Evolutionary conservation across 2,888 invertebrate species (phyloP).

Genomic region (Campoplex capitator): DNA sequence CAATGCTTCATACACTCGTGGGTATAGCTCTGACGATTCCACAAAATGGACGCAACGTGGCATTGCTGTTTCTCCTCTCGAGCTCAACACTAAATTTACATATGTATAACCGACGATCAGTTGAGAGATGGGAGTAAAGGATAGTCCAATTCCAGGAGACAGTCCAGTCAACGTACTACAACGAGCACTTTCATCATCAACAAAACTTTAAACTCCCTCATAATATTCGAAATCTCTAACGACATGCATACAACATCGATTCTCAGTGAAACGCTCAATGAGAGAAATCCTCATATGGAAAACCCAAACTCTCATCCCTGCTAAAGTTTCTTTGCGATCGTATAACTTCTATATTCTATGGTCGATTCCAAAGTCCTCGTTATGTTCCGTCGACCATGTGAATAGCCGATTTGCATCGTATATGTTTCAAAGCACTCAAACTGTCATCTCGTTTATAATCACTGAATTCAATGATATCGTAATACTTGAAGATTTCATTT

Average conservation of each 20-base stretch:
- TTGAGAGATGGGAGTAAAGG: background rate
- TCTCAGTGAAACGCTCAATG: slow-evolving; percentile 29
- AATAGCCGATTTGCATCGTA: background rate
- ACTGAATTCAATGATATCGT: background rate
- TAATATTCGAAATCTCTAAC: slow-evolving; percentile 1
- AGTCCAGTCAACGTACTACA: slow-evolving; percentile 26
- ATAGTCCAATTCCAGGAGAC: background rate
- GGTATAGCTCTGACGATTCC: background rate
- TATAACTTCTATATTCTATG: background rate
- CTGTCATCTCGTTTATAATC: background rate
- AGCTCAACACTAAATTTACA: slow-evolving; percentile 5
- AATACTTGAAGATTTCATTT: background rate
- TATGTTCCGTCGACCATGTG: background rate
- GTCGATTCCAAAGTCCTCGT: slow-evolving; percentile 20
- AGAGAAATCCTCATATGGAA: slow-evolving; percentile 5
- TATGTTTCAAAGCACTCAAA: slow-evolving; percentile 6
- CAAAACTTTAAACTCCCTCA: slow-evolving; percentile 48
- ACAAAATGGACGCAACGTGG: background rate
- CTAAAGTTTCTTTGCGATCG: background rate
- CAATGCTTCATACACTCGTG: slow-evolving; percentile 6
- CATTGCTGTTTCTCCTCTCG: slow-evolving; percentile 4
- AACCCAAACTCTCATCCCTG: slow-evolving; percentile 7
- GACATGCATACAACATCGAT: background rate
- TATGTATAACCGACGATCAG: slow-evolving; percentile 3
- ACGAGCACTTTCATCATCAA: slow-evolving; percentile 20